These are phyloP conservation scores for Anableps anableps DNA, from an alignment of 2,797 vertebrate species.

Conservation along the genomic window DNA sequence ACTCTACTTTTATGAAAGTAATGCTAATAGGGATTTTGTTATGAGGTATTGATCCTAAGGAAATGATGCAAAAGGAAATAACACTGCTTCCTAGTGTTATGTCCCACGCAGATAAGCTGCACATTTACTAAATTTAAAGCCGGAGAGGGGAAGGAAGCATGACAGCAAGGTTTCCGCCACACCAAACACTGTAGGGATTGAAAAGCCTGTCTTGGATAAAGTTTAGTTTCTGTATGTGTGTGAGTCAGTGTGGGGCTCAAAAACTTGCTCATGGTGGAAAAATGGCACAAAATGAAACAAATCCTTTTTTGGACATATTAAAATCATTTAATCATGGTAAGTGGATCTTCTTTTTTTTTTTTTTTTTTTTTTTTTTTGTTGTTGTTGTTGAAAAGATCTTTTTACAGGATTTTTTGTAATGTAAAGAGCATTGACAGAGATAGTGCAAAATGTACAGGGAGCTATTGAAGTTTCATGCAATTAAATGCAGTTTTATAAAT, in stretches of 20 bases:
- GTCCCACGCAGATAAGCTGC: conserved; percentile 92
- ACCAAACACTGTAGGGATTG: conserved; percentile 74
- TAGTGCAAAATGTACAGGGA: not conserved
- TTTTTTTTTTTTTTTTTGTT: no score
- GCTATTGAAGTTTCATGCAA: not conserved
- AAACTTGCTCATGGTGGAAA: conserved; percentile 75
- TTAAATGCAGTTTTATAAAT: not conserved
- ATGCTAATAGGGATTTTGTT: conserved; percentile 75
- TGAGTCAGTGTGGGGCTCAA: conserved; percentile 31
- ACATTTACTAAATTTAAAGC: conserved; percentile 91
- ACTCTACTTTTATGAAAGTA: not conserved
- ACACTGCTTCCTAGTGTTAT: conserved; percentile 85
- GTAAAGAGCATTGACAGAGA: not conserved
- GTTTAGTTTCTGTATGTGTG: conserved; percentile 44
- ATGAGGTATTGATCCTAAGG: conserved; percentile 82
- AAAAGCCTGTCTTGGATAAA: conserved; percentile 66
- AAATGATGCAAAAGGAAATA: conserved; percentile 96
- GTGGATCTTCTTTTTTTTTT: conserved; percentile 53
- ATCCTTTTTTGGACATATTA: conserved; percentile 81
- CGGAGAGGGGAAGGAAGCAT: conserved; percentile 91
- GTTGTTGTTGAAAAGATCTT: not conserved
- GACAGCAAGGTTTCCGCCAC: conserved; percentile 92
- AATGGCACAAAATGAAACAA: conserved; percentile 87
- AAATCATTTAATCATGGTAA: conserved; percentile 89
- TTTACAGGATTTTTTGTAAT: not conserved